These are phyloP conservation scores for Nebria salina DNA, from an alignment of 2,888 invertebrate species.

Conservation along the genomic window DNA sequence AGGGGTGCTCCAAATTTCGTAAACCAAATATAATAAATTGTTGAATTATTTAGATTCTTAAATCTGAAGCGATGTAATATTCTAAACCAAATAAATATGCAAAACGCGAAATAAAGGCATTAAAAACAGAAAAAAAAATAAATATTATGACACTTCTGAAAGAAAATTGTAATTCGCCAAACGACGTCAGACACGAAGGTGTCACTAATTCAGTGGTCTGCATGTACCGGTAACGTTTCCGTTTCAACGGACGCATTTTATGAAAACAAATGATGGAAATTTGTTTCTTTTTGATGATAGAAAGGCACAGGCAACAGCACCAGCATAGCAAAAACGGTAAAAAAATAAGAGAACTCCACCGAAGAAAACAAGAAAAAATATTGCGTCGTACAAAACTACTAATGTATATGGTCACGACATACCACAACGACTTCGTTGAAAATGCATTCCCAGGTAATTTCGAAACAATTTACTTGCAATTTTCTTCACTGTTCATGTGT, in stretches of 20 bases:
- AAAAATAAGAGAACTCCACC: slow-evolving; percentile 21
- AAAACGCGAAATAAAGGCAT: not conserved
- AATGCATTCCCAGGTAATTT: slow-evolving; percentile 35
- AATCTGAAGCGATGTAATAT: too few relatives aligned
- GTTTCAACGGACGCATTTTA: slow-evolving; percentile 25
- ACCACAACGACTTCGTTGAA: not conserved
- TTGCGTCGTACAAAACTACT: slow-evolving; percentile 21
- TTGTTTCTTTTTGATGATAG: slow-evolving; percentile 22
- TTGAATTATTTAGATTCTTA: too few relatives aligned
- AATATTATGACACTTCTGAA: slow-evolving; percentile 13
- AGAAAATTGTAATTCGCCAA: slow-evolving; percentile 15
- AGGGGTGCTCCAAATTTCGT: not conserved
- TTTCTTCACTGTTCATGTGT: not conserved
- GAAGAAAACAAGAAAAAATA: slow-evolving; percentile 4
- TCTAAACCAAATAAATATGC: not conserved
- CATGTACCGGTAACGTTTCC: slow-evolving; percentile 12
- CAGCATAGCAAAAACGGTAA: not conserved
- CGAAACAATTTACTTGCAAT: slow-evolving; percentile 30
- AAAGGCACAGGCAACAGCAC: not conserved
- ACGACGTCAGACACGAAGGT: slow-evolving; percentile 24
- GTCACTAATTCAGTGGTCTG: slow-evolving; percentile 18
- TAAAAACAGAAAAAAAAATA: not conserved
- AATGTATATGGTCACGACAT: slow-evolving; percentile 30
- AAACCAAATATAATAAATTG: too few relatives aligned
- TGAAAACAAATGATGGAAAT: slow-evolving; percentile 37